These are phyloP conservation scores for Catamblyrhynchus diadema DNA, from an alignment of 2,797 vertebrate genomes.

Conservation along the genomic window DNA sequence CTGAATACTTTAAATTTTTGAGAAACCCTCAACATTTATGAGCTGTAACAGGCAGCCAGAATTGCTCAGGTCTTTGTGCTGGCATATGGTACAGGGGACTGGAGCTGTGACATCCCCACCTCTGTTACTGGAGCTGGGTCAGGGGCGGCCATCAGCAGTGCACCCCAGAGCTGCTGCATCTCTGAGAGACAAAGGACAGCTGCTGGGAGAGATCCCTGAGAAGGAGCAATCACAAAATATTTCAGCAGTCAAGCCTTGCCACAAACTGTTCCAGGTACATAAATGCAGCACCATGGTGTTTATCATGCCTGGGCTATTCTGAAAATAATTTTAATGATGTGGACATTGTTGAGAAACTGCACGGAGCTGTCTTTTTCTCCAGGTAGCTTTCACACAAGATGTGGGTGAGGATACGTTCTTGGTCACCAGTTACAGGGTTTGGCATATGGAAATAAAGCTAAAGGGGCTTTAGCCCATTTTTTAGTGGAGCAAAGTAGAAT, in stretches of 20 bases:
- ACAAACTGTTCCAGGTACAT: background rate
- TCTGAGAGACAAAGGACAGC: background rate
- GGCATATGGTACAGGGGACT: too few species aligned
- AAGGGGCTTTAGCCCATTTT: background rate
- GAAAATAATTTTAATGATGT: background rate
- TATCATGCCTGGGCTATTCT: background rate
- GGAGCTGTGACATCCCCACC: background rate
- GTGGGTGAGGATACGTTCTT: background rate
- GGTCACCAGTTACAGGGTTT: background rate
- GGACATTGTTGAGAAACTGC: background rate
- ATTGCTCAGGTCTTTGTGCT: background rate
- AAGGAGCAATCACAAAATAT: background rate
- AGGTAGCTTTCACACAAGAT: background rate
- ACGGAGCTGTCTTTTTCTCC: background rate
- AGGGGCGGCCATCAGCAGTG: background rate
- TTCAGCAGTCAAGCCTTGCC: background rate
- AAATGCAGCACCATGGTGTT: background rate
- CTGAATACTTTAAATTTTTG: background rate
- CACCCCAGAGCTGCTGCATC: background rate
- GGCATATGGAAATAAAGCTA: background rate
- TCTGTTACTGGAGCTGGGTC: background rate
- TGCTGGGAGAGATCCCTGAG: background rate
- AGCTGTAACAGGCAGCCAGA: background rate
- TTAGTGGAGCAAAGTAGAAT: background rate
- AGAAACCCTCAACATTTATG: background rate